Evolutionary conservation across 2,113 vertebrate species (phyloP).

Genomic region (Accipiter cooperii): DNA sequence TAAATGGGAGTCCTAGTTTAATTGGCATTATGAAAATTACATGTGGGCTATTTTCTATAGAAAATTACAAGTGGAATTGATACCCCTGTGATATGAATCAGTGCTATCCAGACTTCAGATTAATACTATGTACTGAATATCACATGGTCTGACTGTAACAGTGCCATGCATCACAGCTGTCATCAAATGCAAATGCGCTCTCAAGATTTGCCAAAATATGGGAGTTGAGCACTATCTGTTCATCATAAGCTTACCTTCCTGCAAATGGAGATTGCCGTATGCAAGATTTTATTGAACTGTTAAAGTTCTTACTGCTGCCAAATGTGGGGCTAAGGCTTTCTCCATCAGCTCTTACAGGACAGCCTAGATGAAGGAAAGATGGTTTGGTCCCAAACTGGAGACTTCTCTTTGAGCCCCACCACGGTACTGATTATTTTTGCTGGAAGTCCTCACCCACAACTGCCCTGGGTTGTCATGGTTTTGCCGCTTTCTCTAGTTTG

Average conservation of each 20-base stretch:
- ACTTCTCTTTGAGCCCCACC: neutral
- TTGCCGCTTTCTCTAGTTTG: neutral
- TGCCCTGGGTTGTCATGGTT: fast-evolving
- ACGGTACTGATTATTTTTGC: fast-evolving
- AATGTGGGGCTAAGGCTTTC: neutral
- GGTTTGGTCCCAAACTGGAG: neutral
- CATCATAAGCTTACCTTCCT: fast-evolving
- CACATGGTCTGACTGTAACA: neutral
- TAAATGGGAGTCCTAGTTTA: neutral
- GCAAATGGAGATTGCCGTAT: fast-evolving
- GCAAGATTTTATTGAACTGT: fast-evolving
- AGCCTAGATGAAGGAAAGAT: neutral
- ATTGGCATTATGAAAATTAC: neutral
- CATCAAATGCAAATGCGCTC: neutral
- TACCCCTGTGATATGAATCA: neutral
- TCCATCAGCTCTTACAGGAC: neutral
- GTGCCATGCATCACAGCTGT: neutral
- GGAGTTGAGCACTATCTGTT: fast-evolving
- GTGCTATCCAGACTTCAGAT: neutral
- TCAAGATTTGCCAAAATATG: neutral
- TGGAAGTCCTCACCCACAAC: too few species aligned
- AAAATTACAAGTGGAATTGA: neutral
- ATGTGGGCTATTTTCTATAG: neutral
- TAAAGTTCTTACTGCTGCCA: neutral
- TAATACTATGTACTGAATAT: fast-evolving